phyloP scores from a whole-genome alignment of 2,797 vertebrate genomes.

The Benthosema pterotum region DNA sequence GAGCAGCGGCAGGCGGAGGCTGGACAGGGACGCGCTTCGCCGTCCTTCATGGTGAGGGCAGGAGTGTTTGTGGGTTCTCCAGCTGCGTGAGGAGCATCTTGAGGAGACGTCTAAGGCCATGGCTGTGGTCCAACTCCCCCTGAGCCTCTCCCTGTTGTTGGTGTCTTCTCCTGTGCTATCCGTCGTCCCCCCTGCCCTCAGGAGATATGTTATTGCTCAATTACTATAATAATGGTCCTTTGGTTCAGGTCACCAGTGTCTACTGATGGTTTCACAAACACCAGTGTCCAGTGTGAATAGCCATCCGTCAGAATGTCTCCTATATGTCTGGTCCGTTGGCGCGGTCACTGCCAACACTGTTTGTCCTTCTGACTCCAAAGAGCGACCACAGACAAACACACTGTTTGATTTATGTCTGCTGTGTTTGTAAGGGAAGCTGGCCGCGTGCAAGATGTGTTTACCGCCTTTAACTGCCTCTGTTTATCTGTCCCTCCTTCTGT shows the following conservation, averaged over 20 bases:
- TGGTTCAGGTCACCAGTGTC: too few relatives aligned
- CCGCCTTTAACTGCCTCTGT: conserved; percentile 53
- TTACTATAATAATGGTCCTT: neutral
- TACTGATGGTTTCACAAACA: neutral
- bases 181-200: neutral
- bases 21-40: neutral
- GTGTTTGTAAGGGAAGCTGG: conserved; percentile 57
- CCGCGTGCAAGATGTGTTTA: conserved; percentile 65
- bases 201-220: neutral
- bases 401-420: conserved; percentile 37
- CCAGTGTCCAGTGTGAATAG: neutral
- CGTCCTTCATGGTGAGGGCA: conserved; percentile 18
- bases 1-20: conserved; percentile 21
- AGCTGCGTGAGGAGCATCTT: neutral
- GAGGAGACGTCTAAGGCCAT: conserved; percentile 36
- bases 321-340: neutral
- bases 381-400: conserved; percentile 19
- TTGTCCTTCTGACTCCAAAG: conserved; percentile 26
- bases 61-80: conserved; percentile 9
- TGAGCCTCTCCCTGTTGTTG: neutral
- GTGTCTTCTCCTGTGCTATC: neutral
- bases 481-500: conserved; percentile 63
- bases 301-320: neutral
- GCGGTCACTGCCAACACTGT: neutral
- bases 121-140: neutral